phyloP scores from a whole-genome alignment of 2,797 vertebrate genomes.

The Hippoglossus hippoglossus region DNA sequence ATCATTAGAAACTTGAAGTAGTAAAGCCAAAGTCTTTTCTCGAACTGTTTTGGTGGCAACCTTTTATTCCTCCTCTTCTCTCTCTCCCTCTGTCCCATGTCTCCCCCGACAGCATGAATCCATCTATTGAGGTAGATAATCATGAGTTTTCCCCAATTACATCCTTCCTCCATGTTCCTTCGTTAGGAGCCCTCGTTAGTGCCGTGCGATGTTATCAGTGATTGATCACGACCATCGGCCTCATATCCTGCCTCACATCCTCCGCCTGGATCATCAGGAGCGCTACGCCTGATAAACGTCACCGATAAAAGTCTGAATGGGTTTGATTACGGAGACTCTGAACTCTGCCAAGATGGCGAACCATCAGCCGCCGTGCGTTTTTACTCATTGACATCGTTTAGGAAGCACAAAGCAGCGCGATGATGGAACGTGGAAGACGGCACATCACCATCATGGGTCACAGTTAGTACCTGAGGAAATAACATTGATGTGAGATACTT shows the following conservation, averaged over 20 bases:
- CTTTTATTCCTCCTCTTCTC: conserved; percentile 31
- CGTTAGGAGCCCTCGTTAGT: conserved; percentile 66
- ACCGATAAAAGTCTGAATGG: conserved; percentile 60
- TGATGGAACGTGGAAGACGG: conserved; percentile 5
- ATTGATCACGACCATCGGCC: conserved; percentile 64
- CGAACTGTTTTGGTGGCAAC: conserved; percentile 14
- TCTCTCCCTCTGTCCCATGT: background rate
- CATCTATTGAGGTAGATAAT: conserved; percentile 56
- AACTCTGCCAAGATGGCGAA: conserved; percentile 35
- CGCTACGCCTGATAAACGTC: conserved; percentile 60
- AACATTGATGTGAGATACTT: conserved; percentile 30
- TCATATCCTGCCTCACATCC: conserved; percentile 67
- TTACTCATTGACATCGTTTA: conserved; percentile 37
- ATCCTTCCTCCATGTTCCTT: conserved; percentile 45
- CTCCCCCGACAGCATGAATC: conserved; percentile 41
- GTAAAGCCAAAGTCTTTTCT: background rate
- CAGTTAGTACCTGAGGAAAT: conserved; percentile 49
- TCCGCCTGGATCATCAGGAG: conserved; percentile 57
- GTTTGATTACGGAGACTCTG: conserved; percentile 56
- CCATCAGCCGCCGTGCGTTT: conserved; percentile 46
- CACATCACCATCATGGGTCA: conserved; percentile 24
- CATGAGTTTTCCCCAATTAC: conserved; percentile 63
- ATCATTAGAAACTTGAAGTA: too few species aligned
- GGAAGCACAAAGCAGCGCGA: conserved; percentile 12
- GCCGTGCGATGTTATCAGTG: conserved; percentile 53